A percentile compares a stretch with the other conserved stretches of the same genome.
phyloP scores from a whole-genome alignment of 2,113 vertebrate species.

The Clarias gariepinus region DNA sequence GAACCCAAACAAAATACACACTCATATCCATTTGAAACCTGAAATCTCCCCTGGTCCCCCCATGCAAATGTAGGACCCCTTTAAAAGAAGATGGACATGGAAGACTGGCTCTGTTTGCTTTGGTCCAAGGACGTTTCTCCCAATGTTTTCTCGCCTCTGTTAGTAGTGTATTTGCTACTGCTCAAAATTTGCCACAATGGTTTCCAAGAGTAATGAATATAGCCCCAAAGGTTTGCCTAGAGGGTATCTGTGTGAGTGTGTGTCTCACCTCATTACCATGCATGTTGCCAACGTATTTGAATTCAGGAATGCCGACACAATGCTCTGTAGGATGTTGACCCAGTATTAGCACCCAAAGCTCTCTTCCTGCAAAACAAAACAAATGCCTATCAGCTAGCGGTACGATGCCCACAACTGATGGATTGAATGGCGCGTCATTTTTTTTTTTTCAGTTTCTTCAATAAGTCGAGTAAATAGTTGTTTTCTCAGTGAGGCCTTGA shows the following conservation, averaged over 20 bases:
- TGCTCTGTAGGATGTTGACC: constrained; percentile 79
- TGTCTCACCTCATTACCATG: constrained; percentile 86
- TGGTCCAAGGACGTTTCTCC: neutral
- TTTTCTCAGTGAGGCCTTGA: neutral
- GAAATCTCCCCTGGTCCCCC: neutral
- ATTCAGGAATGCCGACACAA: constrained; percentile 83
- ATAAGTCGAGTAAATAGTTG: constrained; percentile 35
- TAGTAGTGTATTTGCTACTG: neutral
- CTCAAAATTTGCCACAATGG: neutral
- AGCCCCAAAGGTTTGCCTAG: neutral
- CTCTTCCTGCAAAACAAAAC: constrained; percentile 76
- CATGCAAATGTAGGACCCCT: neutral
- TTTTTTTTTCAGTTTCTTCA: constrained; percentile 19
- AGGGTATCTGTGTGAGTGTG: constrained; percentile 6
- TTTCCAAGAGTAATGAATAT: constrained; percentile 36
- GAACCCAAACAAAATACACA: constrained; percentile 30
- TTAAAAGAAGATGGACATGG: constrained; percentile 22
- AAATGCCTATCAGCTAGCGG: constrained; percentile 30
- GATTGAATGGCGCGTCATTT: constrained; percentile 13
- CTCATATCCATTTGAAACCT: constrained; percentile 40
- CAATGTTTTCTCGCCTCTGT: neutral
- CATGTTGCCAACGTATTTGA: constrained; percentile 90
- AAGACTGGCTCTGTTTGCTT: constrained; percentile 11
- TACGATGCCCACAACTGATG: constrained; percentile 14
- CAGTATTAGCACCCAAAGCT: constrained; percentile 85